Conservation (phyloP, 2,888 invertebrate genomes). For the Harpalus rufipes region DNA sequence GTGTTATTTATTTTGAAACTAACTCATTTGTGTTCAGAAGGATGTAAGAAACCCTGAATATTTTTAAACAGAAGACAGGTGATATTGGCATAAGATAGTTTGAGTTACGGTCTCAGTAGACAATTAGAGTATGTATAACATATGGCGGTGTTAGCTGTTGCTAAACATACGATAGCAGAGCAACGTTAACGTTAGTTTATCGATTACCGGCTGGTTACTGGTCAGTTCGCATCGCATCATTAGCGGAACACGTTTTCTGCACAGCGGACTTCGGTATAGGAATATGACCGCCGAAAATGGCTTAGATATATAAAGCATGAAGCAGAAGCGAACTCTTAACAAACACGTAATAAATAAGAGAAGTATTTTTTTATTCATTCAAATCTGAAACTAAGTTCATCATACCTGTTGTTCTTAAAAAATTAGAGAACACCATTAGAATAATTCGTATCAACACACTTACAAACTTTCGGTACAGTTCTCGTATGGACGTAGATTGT, state of each 20-base stretch:
- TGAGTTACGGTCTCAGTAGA: not conserved
- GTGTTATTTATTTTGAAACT: too few relatives aligned
- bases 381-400: not conserved
- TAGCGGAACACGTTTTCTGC: slow-evolving; percentile 55
- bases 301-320: slow-evolving; percentile 43
- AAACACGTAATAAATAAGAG: not conserved
- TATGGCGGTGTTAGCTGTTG: slow-evolving; percentile 31
- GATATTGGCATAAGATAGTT: slow-evolving; percentile 1
- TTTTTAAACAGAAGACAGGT: too few relatives aligned
- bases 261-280: slow-evolving; percentile 32
- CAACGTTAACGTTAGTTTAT: slow-evolving; percentile 55
- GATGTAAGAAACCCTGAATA: too few relatives aligned
- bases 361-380: too few relatives aligned
- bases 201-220: slow-evolving; percentile 45
- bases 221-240: slow-evolving; percentile 59
- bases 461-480: too few relatives aligned
- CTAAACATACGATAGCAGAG: slow-evolving; percentile 38
- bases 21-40: too few relatives aligned
- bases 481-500: too few relatives aligned
- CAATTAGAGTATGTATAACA: slow-evolving; percentile 19
- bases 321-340: not conserved
- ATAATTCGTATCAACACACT: too few relatives aligned
- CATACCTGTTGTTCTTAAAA: too few relatives aligned
- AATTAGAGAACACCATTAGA: too few relatives aligned
- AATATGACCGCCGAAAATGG: slow-evolving; percentile 51